Evolutionary conservation across 2,888 invertebrate species (phyloP), one percentile per base, ranked within the genome.

Genomic region (Bedellia somnulentella): DNA sequence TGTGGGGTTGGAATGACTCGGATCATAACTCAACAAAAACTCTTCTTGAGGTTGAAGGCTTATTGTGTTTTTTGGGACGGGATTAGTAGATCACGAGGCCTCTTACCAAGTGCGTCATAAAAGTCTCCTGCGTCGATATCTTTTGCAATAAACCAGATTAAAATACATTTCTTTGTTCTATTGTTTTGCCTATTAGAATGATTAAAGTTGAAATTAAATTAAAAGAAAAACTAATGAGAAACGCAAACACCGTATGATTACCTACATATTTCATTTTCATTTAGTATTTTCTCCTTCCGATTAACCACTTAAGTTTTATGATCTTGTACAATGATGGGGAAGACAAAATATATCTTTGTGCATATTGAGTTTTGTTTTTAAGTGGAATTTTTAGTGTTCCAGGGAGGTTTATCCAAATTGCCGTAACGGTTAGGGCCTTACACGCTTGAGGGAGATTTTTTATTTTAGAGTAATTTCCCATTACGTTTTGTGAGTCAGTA

Each of bases 401-500:
- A 48, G 63, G 60, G 63, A 58, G 57, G 54, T 55, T 62, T 62
- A 64, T 56, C 62, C 63, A 64, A 67, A 66, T 66, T 63, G 60
- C 60, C 60, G 63, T 54, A 59, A 62, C 64, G 52, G 53, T 58
- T 52, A 54, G 64, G 66, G 60, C 56, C 52, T 9, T 18, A 18
- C 18, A 6, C 35, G 41, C 44, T 46, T 38, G 50, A 50, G 60
- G 61, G 59, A 54, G 54, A 60, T 63, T 48, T 47, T 66, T 63
- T 64, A 64, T 66, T 66, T 66, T 67, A 66, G 56, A 66, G 66
- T 66, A 66, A 66, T 67, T 66, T 66, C 58, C 60, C 61, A 66
- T 67, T 66, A 64, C 66, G 57, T 61, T 61, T 60, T 66, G 61
- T 60, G 66, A 62, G 52, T 49, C 52, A 45, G 47, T 44, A 48